phyloP scores from a whole-genome alignment of 2,113 vertebrate species.

The Nannobrachium achirus region DNA sequence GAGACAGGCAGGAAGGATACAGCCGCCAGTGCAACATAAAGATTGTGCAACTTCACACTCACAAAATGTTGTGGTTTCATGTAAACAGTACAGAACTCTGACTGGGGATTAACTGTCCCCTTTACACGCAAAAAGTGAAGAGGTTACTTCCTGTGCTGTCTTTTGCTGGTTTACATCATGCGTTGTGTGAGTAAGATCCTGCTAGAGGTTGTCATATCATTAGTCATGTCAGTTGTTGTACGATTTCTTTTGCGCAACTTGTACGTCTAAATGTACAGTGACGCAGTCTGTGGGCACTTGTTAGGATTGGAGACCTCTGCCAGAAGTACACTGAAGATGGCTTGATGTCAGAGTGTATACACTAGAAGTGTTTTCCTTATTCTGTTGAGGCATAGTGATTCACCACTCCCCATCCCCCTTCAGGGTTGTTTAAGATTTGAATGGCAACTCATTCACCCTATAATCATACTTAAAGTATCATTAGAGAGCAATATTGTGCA shows the following conservation, averaged over 20 bases:
- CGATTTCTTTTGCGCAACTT: constrained; percentile 12
- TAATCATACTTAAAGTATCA: constrained; percentile 16
- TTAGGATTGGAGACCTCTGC: not conserved
- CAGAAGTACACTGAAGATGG: not conserved
- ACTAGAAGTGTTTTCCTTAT: not conserved
- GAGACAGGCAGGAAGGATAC: not conserved
- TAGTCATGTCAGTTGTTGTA: constrained; percentile 20
- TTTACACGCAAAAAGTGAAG: constrained; percentile 5
- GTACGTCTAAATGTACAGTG: constrained; percentile 10
- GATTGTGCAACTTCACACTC: not conserved
- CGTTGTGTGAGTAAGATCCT: not conserved
- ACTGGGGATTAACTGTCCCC: not conserved
- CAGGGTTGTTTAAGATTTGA: constrained; percentile 5
- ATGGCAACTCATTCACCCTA: not conserved
- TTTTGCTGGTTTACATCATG: constrained; percentile 12
- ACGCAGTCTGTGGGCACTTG: not conserved
- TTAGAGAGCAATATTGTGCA: constrained; percentile 23
- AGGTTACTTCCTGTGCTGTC: constrained; percentile 49
- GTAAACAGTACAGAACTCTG: constrained; percentile 43
- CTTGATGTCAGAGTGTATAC: not conserved
- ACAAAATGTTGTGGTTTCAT: constrained; percentile 11
- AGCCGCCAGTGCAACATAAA: not conserved
- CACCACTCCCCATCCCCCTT: too few relatives aligned
- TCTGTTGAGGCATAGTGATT: not conserved
- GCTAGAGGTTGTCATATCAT: not conserved